A percentile compares a stretch with the other conserved stretches of the same genome.
Conservation (phyloP, 2,888 invertebrate species). For the Willowsia nigromaculata region DNA sequence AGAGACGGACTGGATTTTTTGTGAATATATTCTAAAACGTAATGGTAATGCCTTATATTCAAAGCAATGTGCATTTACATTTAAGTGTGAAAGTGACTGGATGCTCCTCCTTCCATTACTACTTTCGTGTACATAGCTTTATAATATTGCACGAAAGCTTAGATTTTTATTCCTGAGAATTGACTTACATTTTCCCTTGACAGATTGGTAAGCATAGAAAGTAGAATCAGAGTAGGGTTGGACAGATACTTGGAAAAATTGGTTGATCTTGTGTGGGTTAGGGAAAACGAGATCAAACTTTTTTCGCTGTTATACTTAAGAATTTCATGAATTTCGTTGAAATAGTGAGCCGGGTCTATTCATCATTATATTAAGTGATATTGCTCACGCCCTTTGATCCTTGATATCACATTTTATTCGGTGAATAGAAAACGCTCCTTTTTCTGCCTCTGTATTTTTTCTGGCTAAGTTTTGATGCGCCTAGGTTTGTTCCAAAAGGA, state of each 20-base stretch:
- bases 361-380: constrained; percentile 72
- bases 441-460: not conserved
- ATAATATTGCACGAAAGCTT: not conserved
- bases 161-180: not conserved
- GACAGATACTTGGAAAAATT: not conserved
- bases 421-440: constrained; percentile 36
- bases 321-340: too few relatives aligned
- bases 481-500: not conserved
- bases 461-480: too few relatives aligned
- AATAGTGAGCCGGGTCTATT: constrained; percentile 59
- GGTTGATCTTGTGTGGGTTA: not conserved
- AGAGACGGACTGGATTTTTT: too few relatives aligned
- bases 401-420: constrained; percentile 62
- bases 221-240: not conserved
- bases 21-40: constrained; percentile 50
- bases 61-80: not conserved
- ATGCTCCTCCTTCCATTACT: not conserved
- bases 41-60: constrained; percentile 40
- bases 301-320: too few relatives aligned
- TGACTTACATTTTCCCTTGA: not conserved
- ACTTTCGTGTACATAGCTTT: too few relatives aligned
- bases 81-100: not conserved
- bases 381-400: constrained; percentile 70
- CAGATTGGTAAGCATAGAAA: not conserved
- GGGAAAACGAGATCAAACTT: not conserved